Percentiles rank a stretch among this genome's conserved stretches.
phyloP scores from a whole-genome alignment of 2,113 vertebrate species.

The Heterotis niloticus region DNA sequence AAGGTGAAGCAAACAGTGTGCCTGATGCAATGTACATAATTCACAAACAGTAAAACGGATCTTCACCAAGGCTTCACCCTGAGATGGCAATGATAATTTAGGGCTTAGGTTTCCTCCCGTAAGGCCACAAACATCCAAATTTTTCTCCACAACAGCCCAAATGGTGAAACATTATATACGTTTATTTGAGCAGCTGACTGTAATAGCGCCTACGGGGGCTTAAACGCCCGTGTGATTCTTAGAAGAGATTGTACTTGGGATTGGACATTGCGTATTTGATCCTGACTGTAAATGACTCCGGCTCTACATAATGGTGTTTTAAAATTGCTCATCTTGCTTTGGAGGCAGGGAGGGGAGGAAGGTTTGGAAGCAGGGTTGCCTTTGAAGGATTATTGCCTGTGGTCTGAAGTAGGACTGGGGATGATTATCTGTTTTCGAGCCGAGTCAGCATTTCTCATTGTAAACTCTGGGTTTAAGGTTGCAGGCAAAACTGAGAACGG shows the following conservation, averaged over 20 bases:
- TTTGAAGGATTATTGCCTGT: conserved; percentile 41
- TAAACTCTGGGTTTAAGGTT: conserved; percentile 55
- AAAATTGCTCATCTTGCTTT: conserved; percentile 50
- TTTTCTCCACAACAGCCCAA: conserved; percentile 44
- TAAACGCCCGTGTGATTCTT: conserved; percentile 48
- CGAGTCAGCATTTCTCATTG: conserved; percentile 52
- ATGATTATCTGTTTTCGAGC: conserved; percentile 53
- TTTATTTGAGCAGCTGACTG: conserved; percentile 55
- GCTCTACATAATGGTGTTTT: conserved; percentile 46
- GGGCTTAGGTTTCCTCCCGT: conserved; percentile 48
- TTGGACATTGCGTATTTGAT: conserved; percentile 38
- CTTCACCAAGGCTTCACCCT: conserved; percentile 39
- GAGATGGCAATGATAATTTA: conserved; percentile 42
- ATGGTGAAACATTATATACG: conserved; percentile 54
- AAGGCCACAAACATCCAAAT: conserved; percentile 43
- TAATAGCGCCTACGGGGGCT: conserved; percentile 51
- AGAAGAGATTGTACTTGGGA: conserved; percentile 48
- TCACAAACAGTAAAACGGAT: conserved; percentile 40
- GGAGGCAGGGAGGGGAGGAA: conserved; percentile 25
- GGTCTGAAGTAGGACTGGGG: conserved; percentile 47
- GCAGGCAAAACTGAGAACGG: conserved; percentile 53
- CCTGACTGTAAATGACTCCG: conserved; percentile 48
- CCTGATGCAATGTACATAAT: conserved; percentile 34
- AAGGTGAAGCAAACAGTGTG: conserved; percentile 29
- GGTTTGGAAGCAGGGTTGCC: conserved; percentile 33